Evolutionary conservation across 2,888 invertebrate species (phyloP), one percentile per base, ranked within the genome.

Genomic region (Lydus trimaculatus): DNA sequence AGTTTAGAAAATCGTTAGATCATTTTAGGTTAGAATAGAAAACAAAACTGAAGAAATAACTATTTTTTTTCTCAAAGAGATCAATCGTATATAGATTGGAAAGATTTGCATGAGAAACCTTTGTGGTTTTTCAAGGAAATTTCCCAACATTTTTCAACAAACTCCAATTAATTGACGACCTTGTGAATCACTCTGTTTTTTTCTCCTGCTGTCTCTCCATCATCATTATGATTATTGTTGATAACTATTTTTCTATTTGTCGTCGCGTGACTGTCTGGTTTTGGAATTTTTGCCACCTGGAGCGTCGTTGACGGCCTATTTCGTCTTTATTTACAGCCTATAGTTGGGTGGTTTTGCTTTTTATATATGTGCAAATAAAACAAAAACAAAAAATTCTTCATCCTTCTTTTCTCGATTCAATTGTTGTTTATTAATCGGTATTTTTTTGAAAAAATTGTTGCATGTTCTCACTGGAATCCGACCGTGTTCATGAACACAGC

Each of bases 291-390:
- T 73, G 69, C 77, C 77, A 73, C 77, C 77, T 71, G 77, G 61
- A 17, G 77, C 64, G 75, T 43, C 52, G 72, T 71, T 73, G 76
- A 77, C 77, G 74, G 77, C 75, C 77, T 73, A 77, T 77, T 77
- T 77, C 77, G 77, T 71, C 69, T 68, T 65, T 68, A 68, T 67
- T 67, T 64, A 59, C 64, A 25, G 56, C 48, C 61, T 9, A 28
- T 13, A 20, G 59, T 17, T 59, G 59, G 59, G 59, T 59, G 59
- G 59, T 59, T 59, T 59, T 59, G 28, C 2, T 4, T 28, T 28
- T n/a, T n/a, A n/a, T n/a, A n/a, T n/a, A n/a, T n/a, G n/a, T n/a
- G n/a, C n/a, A n/a, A n/a, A n/a, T n/a, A n/a, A n/a, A n/a, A n/a
- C n/a, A n/a, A n/a, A n/a, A n/a, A n/a, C n/a, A n/a, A n/a, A n/a